These are phyloP conservation scores for Corythornis madagascariensis DNA, from an alignment of 2,113 vertebrate genomes.

Conservation along the genomic window DNA sequence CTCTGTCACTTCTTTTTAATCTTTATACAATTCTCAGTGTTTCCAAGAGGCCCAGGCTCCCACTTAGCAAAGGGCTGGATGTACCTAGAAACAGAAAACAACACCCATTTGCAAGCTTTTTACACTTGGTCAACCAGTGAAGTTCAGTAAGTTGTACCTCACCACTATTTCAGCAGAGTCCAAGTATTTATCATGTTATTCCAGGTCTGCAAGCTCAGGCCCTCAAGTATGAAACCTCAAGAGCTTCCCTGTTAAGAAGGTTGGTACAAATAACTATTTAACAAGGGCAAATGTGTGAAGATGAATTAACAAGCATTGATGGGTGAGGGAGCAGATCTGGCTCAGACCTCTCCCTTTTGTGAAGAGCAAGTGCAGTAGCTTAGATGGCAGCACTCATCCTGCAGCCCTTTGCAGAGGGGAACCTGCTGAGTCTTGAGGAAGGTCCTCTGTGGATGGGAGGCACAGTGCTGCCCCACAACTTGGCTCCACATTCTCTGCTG, in stretches of 20 bases:
- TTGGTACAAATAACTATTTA: not conserved
- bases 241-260: not conserved
- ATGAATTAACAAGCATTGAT: not conserved
- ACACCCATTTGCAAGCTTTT: not conserved
- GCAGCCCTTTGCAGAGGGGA: not conserved
- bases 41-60: not conserved
- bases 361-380: not conserved
- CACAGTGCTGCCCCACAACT: fast-evolving
- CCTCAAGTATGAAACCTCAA: not conserved
- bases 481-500: not conserved
- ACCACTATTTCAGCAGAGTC: not conserved
- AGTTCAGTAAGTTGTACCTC: not conserved
- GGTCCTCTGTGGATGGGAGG: not conserved
- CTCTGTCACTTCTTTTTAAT: constrained; percentile 15
- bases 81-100: not conserved
- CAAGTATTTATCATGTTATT: not conserved
- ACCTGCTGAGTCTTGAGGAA: not conserved
- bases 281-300: not conserved
- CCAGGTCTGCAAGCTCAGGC: not conserved
- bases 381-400: not conserved
- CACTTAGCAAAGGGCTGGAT: not conserved
- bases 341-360: not conserved
- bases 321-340: not conserved
- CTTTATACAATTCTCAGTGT: not conserved
- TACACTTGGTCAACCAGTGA: not conserved